Base-by-base conservation (phyloP, 1,140 invertebrate species). In the Amphibalanus amphitrite region DNA sequence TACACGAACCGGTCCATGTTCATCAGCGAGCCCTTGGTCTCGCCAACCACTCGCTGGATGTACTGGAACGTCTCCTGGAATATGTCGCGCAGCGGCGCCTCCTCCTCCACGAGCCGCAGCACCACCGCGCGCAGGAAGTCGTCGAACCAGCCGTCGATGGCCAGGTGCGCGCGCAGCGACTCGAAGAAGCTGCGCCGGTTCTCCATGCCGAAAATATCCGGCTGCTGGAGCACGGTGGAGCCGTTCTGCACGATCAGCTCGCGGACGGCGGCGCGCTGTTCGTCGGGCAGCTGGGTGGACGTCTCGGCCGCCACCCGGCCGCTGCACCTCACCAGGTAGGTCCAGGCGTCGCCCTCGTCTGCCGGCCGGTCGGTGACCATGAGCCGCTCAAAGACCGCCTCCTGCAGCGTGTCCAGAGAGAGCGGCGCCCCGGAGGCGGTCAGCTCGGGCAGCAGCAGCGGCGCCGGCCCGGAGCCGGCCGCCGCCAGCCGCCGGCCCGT, bases 71-170 rank as follows among this genome's bases (percentile, higher is more conserved):
- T 13, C n/a, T 67, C 65, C 17, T 67, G 65, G 65, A 67, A 67
- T 3, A 67, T 67, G 0, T 26, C n/a, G 26, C 20, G 10, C 23
- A 67, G 3, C 0, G 65, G 65, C 65, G 65, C 65, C 28, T 67
- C 65, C 65, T 67, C 65, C 65, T 67, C 65, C 26, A 67, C 65
- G 3, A 67, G n/a, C 3, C 10, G 20, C 0, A 13, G 20, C 3
- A 67, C n/a, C 23, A 67, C 65, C 17, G 65, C n/a, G 3, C 28
- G 28, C 8, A 67, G 65, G 10, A 67, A 3, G 28, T 67, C 65
- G 65, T 67, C 65, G n/a, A 67, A 67, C 65, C 65, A 67, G 65
- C 28, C 65, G 28, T 67, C 26, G 28, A 67, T 67, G 65, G 26
- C 65, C n/a, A 67, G 65, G 28, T 67, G 65, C 10, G 65, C 23